Conservation (phyloP, 2,888 invertebrate species). For the Pyrocoelia pectoralis region DNA sequence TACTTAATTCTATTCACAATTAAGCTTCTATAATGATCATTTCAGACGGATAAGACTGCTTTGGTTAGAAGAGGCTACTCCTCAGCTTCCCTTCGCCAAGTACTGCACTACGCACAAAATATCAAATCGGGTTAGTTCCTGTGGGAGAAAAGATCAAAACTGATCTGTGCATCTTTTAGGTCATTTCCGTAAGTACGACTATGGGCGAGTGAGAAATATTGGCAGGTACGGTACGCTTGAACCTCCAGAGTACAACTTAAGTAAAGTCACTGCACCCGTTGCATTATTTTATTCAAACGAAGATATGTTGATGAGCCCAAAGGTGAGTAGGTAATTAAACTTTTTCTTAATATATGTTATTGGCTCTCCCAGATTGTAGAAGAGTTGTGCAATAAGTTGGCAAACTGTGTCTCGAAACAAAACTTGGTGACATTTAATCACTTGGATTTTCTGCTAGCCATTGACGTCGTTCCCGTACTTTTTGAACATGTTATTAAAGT, state of each 20-base stretch:
- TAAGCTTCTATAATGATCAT: too few relatives aligned
- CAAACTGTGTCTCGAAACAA: constrained; percentile 53
- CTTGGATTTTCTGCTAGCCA: constrained; percentile 63
- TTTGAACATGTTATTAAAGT: constrained; percentile 52
- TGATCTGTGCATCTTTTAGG: constrained; percentile 13
- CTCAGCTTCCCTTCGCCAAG: too few relatives aligned
- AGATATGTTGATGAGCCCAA: constrained; percentile 54
- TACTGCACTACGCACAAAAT: not conserved
- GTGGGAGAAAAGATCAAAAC: not conserved
- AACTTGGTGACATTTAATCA: constrained; percentile 58
- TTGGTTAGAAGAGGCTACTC: too few relatives aligned
- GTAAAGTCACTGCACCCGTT: constrained; percentile 61
- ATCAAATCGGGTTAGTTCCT: not conserved
- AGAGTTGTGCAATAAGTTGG: constrained; percentile 61
- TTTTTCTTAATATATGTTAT: not conserved
- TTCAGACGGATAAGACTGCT: too few relatives aligned
- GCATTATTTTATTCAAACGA: constrained; percentile 64
- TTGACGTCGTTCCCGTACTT: constrained; percentile 55
- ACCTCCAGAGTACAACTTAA: constrained; percentile 49
- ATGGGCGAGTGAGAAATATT: constrained; percentile 13
- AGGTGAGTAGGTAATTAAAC: not conserved
- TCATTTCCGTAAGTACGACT: constrained; percentile 21
- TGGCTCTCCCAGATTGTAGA: constrained; percentile 63
- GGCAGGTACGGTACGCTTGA: constrained; percentile 5
- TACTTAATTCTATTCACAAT: too few relatives aligned